These are phyloP conservation scores for Mesorhabditis spiculigera DNA, from an alignment of 2,888 invertebrate genomes.

Conservation along the genomic window DNA sequence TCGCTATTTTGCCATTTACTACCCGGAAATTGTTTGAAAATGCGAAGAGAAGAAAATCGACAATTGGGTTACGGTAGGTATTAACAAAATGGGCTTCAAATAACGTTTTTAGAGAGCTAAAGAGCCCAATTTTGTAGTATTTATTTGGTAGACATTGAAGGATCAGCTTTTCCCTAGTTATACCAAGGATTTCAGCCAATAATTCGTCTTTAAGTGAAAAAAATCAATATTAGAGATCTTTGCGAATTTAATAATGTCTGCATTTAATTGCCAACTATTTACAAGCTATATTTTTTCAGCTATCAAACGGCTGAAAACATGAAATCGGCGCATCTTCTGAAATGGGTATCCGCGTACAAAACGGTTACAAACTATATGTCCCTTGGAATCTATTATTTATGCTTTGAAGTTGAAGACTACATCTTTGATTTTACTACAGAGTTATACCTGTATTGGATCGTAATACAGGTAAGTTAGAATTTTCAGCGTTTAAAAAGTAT, in stretches of 20 bases:
- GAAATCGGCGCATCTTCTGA: neutral
- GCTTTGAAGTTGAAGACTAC: neutral
- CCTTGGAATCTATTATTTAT: neutral
- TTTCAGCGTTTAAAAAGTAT: too few species aligned
- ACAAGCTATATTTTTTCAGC: neutral
- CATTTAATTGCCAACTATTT: too few species aligned
- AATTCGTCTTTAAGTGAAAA: neutral
- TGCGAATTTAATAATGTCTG: too few species aligned
- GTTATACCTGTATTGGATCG: neutral
- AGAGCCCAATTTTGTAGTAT: neutral
- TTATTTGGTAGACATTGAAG: neutral
- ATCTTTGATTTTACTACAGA: neutral
- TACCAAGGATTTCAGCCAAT: too few species aligned
- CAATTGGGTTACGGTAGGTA: too few species aligned
- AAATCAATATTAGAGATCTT: too few species aligned
- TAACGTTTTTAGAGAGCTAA: neutral
- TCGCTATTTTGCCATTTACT: too few species aligned
- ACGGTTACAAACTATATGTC: neutral
- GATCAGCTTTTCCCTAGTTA: too few species aligned
- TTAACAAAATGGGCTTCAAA: too few species aligned
- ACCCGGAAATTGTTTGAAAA: too few species aligned
- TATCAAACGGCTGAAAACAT: conserved; percentile 2
- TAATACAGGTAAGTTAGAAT: too few species aligned
- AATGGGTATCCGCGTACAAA: neutral
- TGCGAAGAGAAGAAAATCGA: too few species aligned